Evolutionary conservation across 2,113 vertebrate species (phyloP).

Genomic region (Vulpes ferrilata): DNA sequence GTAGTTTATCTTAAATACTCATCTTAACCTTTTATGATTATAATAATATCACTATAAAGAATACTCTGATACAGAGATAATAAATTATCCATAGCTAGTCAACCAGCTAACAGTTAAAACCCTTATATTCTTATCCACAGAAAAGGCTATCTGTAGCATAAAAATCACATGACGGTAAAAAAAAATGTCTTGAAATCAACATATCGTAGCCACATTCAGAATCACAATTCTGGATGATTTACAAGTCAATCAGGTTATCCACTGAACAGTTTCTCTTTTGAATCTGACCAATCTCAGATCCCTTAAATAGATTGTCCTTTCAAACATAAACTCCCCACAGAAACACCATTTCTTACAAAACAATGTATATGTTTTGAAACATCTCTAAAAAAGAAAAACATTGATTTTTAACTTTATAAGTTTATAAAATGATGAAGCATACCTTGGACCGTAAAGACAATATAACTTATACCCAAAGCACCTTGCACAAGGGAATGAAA

Average conservation of each 20-base stretch:
- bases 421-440: conserved; percentile 24
- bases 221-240: background rate
- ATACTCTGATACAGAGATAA: conserved; percentile 25
- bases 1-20: conserved; percentile 4
- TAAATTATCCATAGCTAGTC: background rate
- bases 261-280: background rate
- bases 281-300: background rate
- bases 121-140: background rate
- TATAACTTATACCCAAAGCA: conserved; percentile 15
- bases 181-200: background rate
- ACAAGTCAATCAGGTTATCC: background rate
- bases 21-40: background rate
- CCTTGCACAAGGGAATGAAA: background rate
- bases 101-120: background rate
- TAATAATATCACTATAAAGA: background rate
- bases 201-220: background rate
- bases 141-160: background rate
- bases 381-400: background rate
- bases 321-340: background rate
- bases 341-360: background rate
- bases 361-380: background rate
- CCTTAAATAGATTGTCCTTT: background rate
- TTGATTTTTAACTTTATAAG: background rate
- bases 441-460: conserved; percentile 25
- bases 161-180: background rate